Evolutionary conservation across 1,140 invertebrate species (phyloP).

Genomic region (Drosophila santomea): DNA sequence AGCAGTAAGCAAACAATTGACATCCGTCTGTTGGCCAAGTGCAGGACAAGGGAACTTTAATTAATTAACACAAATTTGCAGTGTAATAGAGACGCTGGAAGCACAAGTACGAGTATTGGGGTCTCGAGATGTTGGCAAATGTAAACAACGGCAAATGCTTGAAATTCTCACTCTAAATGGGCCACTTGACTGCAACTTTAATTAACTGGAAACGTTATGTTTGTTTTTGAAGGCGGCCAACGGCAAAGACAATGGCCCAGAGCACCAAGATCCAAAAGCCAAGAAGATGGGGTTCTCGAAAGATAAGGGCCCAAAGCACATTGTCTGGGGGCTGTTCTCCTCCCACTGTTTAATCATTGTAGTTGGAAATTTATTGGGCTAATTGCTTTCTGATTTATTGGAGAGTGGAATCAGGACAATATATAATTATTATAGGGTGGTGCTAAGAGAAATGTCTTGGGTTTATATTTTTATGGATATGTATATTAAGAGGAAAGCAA

Average conservation of each 20-base stretch:
- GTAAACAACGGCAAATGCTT: conserved; percentile 34
- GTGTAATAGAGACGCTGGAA: conserved; percentile 60
- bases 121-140: conserved; percentile 27
- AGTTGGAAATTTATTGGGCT: conserved; percentile 64
- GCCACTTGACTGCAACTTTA: conserved; percentile 80
- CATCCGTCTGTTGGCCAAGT: conserved; percentile 19
- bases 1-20: conserved; percentile 38
- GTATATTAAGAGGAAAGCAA: too few relatives aligned
- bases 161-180: conserved; percentile 39
- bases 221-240: conserved; percentile 66
- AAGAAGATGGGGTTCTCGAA: too few relatives aligned
- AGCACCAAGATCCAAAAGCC: conserved; percentile 13
- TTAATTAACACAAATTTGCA: conserved; percentile 80
- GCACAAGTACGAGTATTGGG: conserved; percentile 20
- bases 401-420: conserved; percentile 21
- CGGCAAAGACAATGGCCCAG: conserved; percentile 45
- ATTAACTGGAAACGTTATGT: conserved; percentile 81
- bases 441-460: too few relatives aligned
- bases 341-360: conserved; percentile 44
- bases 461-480: too few relatives aligned
- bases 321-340: conserved; percentile 22
- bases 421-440: conserved; percentile 16
- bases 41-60: conserved; percentile 54
- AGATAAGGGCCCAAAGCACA: background rate
- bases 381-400: conserved; percentile 74